Percentiles rank a stretch among this genome's conserved stretches.
phyloP scores from a whole-genome alignment of 92 coral and sea anemone species.

The Porites divaricata region DNA sequence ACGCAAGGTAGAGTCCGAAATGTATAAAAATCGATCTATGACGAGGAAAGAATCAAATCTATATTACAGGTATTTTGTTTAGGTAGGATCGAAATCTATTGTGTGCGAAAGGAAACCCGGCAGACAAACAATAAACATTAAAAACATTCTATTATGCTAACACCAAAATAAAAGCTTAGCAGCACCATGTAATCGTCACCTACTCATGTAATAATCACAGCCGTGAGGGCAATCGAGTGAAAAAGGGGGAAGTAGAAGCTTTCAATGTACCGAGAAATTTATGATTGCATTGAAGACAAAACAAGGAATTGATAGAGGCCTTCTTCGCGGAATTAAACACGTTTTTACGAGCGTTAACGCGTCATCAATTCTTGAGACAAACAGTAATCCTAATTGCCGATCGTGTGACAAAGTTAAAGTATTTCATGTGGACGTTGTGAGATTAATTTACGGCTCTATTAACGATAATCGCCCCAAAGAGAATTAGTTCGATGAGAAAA shows the following conservation, averaged over 20 bases:
- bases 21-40: too few species aligned
- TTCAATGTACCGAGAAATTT: slow-evolving; percentile 6
- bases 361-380: slow-evolving; percentile 11
- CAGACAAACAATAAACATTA: slow-evolving; percentile 67
- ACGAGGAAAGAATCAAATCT: background rate
- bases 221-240: slow-evolving; percentile 22
- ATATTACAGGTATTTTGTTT: slow-evolving; percentile 17
- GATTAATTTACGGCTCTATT: slow-evolving; percentile 6
- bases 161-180: slow-evolving; percentile 37
- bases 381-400: slow-evolving; percentile 1
- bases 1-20: too few species aligned
- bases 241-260: background rate
- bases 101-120: slow-evolving; percentile 52
- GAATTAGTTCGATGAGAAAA: slow-evolving; percentile 28
- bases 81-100: slow-evolving; percentile 41
- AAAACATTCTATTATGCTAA: slow-evolving; percentile 46
- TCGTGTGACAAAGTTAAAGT: slow-evolving; percentile 13
- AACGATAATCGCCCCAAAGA: slow-evolving; percentile 11
- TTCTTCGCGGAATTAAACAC: slow-evolving; percentile 27
- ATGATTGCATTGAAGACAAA: slow-evolving; percentile 22
- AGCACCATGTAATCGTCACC: slow-evolving; percentile 14
- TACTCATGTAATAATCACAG: background rate
- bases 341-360: slow-evolving; percentile 32
- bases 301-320: slow-evolving; percentile 28
- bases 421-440: background rate